Conservation (phyloP, 2,113 vertebrate species). For the Petrocephalus microphthalmus region DNA sequence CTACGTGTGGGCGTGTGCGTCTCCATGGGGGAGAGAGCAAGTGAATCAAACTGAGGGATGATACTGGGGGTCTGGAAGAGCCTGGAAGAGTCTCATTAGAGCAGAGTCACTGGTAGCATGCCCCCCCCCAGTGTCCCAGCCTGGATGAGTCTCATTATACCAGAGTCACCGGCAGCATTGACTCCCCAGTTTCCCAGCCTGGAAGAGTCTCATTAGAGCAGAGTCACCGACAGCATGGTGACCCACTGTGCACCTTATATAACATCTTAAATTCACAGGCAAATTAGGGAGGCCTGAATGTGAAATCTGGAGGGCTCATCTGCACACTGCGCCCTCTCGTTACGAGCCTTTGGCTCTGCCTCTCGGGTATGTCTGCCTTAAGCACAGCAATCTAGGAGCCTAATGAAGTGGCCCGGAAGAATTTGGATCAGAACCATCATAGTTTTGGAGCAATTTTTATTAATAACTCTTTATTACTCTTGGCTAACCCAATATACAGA, state of each 20-base stretch:
- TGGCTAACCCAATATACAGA: background rate
- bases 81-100: background rate
- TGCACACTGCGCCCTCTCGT: slow-evolving; percentile 42
- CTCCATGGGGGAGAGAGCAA: no score
- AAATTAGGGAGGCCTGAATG: slow-evolving; percentile 57
- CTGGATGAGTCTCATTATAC: no score
- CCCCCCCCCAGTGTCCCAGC: background rate
- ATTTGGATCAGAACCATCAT: background rate
- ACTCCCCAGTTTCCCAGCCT: background rate
- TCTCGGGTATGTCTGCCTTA: background rate
- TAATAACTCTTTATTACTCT: background rate
- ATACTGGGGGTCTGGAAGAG: no score
- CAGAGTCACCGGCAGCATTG: no score
- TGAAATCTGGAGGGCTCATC: slow-evolving; percentile 49
- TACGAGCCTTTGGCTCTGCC: slow-evolving; percentile 42
- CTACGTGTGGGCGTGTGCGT: background rate
- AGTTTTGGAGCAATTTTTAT: background rate
- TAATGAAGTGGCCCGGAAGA: background rate
- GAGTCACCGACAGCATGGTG: slow-evolving; percentile 45
- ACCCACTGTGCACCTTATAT: slow-evolving; percentile 54
- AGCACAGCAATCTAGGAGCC: background rate
- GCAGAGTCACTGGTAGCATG: background rate
- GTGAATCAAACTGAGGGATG: background rate
- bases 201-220: slow-evolving; percentile 47
- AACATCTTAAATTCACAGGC: slow-evolving; percentile 55